Conservation (phyloP, 2,888 invertebrate genomes). For the Leucophenga maculata region DNA sequence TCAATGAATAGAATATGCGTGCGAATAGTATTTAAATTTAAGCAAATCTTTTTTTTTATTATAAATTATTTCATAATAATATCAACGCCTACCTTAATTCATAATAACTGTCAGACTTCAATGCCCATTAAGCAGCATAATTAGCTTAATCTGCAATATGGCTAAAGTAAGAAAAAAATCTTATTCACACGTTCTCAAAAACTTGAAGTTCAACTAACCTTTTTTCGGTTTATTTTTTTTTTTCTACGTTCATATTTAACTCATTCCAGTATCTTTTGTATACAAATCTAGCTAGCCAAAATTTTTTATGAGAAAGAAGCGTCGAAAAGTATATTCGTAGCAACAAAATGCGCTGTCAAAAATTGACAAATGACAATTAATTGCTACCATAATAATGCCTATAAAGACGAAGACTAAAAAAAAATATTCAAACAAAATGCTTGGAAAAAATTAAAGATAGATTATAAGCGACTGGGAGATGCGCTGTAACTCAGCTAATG, state of each 20-base stretch:
- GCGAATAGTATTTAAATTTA: too few species aligned
- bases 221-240: background rate
- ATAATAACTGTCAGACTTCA: too few species aligned
- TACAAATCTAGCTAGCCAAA: background rate
- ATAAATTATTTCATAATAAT: background rate
- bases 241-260: too few species aligned
- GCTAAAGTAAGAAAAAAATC: too few species aligned
- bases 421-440: background rate
- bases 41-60: too few species aligned
- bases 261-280: background rate
- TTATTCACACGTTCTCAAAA: conserved; percentile 25
- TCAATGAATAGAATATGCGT: too few species aligned
- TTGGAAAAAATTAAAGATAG: background rate
- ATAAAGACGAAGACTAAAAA: background rate
- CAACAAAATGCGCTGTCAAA: conserved; percentile 24
- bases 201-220: background rate
- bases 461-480: too few species aligned
- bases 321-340: background rate
- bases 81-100: background rate
- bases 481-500: too few species aligned
- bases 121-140: too few species aligned
- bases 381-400: conserved; percentile 50
- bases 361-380: conserved; percentile 63
- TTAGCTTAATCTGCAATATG: too few species aligned
- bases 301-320: conserved; percentile 3